These are phyloP conservation scores for Nannobrachium achirus DNA, from an alignment of 2,113 vertebrate species.

Conservation along the genomic window DNA sequence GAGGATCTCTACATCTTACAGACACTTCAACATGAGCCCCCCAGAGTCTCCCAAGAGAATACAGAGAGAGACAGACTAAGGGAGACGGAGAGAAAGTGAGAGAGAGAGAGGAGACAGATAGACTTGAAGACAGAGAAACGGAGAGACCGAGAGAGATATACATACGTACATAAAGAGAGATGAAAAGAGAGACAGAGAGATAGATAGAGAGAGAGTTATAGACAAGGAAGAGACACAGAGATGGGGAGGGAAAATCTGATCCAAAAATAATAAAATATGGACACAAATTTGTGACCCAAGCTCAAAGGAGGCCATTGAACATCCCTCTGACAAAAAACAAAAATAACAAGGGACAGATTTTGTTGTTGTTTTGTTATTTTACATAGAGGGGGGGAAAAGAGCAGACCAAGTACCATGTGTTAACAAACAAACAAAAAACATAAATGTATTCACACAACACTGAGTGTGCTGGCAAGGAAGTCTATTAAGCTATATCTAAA, in stretches of 20 bases:
- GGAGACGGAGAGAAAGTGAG: not conserved
- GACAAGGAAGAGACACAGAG: too few species aligned
- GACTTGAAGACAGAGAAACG: too few species aligned
- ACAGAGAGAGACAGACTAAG: not conserved
- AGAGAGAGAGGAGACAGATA: constrained; percentile 13
- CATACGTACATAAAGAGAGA: too few species aligned
- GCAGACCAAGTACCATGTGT: too few species aligned
- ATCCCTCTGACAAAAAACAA: constrained; percentile 50
- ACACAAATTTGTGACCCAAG: constrained; percentile 47
- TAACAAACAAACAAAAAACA: too few species aligned
- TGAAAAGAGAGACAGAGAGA: too few species aligned
- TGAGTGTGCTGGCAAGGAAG: too few species aligned
- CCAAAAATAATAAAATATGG: constrained; percentile 50
- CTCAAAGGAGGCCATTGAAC: constrained; percentile 71
- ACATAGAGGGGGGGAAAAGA: too few species aligned
- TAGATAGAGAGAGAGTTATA: constrained; percentile 14
- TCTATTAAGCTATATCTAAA: too few species aligned
- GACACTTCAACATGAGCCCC: constrained; percentile 38
- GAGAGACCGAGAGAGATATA: too few species aligned
- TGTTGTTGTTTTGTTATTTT: not conserved
- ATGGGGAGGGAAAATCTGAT: not conserved
- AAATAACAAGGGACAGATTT: constrained; percentile 31
- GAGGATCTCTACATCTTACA: constrained; percentile 33
- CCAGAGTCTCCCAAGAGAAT: constrained; percentile 2
- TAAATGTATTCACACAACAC: too few species aligned